These are phyloP conservation scores for Plutella xylostella DNA, from an alignment of 2,888 invertebrate genomes.

Conservation along the genomic window DNA sequence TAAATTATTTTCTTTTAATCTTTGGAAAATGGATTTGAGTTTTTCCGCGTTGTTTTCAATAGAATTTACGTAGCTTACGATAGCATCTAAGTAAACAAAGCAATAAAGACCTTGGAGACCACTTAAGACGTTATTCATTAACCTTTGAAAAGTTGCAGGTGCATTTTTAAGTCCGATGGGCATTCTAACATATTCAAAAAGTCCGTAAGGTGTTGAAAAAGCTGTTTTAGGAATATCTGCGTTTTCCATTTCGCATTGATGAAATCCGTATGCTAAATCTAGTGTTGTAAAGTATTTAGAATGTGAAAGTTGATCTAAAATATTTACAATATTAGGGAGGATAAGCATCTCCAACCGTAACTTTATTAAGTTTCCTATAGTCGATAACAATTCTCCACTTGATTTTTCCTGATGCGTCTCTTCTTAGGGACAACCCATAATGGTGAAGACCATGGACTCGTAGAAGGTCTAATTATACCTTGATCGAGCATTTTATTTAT, in stretches of 20 bases:
- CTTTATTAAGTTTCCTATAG: conserved; percentile 15
- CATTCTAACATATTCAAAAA: conserved; percentile 1
- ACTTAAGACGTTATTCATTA: conserved; percentile 7
- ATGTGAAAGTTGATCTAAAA: conserved; percentile 11
- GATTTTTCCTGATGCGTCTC: conserved; percentile 8
- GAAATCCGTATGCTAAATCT: not conserved
- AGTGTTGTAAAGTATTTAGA: conserved; percentile 2
- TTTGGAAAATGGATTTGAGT: not conserved
- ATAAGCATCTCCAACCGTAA: conserved; percentile 13
- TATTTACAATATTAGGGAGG: conserved; percentile 12
- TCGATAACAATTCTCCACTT: conserved; percentile 16
- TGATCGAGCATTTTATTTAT: conserved; percentile 10
- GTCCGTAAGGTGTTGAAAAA: not conserved
- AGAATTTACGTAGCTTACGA: not conserved
- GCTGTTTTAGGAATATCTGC: not conserved
- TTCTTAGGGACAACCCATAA: conserved; percentile 1
- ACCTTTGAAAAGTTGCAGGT: not conserved
- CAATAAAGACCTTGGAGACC: conserved; percentile 1
- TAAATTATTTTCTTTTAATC: not conserved
- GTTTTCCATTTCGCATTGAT: not conserved
- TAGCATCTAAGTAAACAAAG: conserved; percentile 2
- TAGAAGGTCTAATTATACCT: not conserved
- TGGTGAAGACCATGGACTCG: not conserved
- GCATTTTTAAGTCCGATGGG: conserved; percentile 5
- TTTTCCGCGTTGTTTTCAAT: not conserved